Percentiles rank a stretch among this genome's conserved stretches.
Evolutionary conservation across 2,888 invertebrate species (phyloP).

Genomic region (Tuta absoluta): DNA sequence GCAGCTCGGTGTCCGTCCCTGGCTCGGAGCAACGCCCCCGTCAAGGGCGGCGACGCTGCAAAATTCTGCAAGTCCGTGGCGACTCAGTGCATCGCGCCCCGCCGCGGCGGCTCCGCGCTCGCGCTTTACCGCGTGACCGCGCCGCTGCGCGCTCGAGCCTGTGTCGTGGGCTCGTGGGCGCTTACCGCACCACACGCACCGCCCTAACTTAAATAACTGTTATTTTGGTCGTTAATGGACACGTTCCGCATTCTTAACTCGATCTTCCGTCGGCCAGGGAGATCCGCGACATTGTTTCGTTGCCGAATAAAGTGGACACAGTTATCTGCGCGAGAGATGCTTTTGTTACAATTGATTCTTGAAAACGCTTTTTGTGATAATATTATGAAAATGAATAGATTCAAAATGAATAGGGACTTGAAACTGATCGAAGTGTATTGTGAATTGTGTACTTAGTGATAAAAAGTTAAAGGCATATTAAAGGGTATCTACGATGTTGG

Average conservation of each 20-base stretch:
- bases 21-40: slow-evolving; percentile 81
- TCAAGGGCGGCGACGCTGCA: slow-evolving; percentile 80
- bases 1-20: slow-evolving; percentile 76
- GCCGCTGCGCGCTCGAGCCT: slow-evolving; percentile 17
- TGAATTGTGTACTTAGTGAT: slow-evolving; percentile 64
- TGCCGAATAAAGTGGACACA: slow-evolving; percentile 48
- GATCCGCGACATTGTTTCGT: slow-evolving; percentile 49
- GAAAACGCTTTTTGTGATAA: slow-evolving; percentile 47
- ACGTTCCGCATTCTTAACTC: slow-evolving; percentile 74
- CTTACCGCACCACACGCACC: slow-evolving; percentile 44
- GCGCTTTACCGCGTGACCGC: slow-evolving; percentile 50
- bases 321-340: slow-evolving; percentile 54
- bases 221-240: slow-evolving; percentile 77
- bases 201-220: slow-evolving; percentile 77
- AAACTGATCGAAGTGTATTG: slow-evolving; percentile 73
- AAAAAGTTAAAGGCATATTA: slow-evolving; percentile 51
- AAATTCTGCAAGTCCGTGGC: slow-evolving; percentile 79
- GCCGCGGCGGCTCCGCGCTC: slow-evolving; percentile 79
- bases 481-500: slow-evolving; percentile 67
- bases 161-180: slow-evolving; percentile 37
- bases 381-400: slow-evolving; percentile 67
- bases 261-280: slow-evolving; percentile 53
- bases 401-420: slow-evolving; percentile 62
- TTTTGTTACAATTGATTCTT: slow-evolving; percentile 50
- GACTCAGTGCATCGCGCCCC: slow-evolving; percentile 79